Conservation (phyloP, 1,140 invertebrate genomes). For the Apis florea region DNA sequence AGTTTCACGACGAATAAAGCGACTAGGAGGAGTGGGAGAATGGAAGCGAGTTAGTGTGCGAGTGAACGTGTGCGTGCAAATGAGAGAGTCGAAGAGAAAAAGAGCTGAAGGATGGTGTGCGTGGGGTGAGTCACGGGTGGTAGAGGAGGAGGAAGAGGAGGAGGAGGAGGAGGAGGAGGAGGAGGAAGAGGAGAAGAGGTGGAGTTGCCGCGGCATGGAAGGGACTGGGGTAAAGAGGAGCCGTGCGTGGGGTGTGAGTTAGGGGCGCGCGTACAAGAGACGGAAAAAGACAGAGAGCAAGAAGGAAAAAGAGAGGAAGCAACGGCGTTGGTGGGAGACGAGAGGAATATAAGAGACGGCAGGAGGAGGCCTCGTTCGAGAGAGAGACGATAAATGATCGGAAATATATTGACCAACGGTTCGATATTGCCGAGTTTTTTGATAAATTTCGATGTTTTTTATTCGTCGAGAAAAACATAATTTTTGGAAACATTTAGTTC, state of each 20-base stretch:
- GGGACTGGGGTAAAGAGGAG: slow-evolving; percentile 50
- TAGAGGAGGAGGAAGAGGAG: background rate
- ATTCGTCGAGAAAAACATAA: background rate
- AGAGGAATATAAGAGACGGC: slow-evolving; percentile 3
- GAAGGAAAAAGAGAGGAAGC: slow-evolving; percentile 34
- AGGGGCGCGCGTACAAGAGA: slow-evolving; percentile 52
- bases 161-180: slow-evolving; percentile 44
- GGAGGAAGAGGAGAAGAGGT: background rate
- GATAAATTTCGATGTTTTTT: background rate
- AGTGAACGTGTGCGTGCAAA: background rate
- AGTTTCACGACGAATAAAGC: slow-evolving; percentile 79
- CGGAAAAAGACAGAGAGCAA: slow-evolving; percentile 45
- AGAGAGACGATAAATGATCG: slow-evolving; percentile 21
- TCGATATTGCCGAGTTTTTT: background rate
- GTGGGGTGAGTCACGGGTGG: background rate
- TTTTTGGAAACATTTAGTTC: too few relatives aligned
- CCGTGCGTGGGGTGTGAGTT: slow-evolving; percentile 45
- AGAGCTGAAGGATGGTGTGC: background rate
- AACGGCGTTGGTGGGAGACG: background rate
- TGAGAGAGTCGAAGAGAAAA: slow-evolving; percentile 9
- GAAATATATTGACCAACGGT: slow-evolving; percentile 44
- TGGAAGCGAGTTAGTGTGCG: slow-evolving; percentile 49
- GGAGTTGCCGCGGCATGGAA: background rate
- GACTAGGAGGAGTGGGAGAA: slow-evolving; percentile 65
- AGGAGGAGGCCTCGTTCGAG: background rate